A percentile compares a stretch with the other conserved stretches of the same genome.
These are phyloP conservation scores for Drosophila equinoxialis DNA, from an alignment of 1,140 invertebrate species.

Conservation along the genomic window DNA sequence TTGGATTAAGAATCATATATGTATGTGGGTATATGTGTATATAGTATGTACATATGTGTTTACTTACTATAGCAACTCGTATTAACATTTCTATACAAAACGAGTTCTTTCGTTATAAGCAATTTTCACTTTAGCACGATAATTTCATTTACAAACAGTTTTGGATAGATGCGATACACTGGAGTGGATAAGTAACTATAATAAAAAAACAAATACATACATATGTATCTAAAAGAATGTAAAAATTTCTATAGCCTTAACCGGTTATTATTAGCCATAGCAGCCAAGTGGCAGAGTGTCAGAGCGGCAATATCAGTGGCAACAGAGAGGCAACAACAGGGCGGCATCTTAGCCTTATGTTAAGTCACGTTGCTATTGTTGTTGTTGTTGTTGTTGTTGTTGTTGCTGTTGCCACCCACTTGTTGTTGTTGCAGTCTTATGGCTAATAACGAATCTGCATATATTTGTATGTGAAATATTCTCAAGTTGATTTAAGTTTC, in stretches of 20 bases:
- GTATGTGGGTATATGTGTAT: not conserved
- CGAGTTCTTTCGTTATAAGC: slow-evolving; percentile 30
- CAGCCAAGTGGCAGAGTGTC: slow-evolving; percentile 17
- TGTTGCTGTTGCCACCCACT: not conserved
- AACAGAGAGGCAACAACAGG: slow-evolving; percentile 18
- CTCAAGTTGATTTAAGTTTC: slow-evolving; percentile 20
- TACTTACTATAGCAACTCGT: not conserved
- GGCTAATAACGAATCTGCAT: slow-evolving; percentile 6
- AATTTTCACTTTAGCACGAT: slow-evolving; percentile 72
- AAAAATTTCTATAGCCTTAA: slow-evolving; percentile 36
- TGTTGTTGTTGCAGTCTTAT: not conserved
- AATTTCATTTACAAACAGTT: slow-evolving; percentile 71
- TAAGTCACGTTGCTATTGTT: slow-evolving; percentile 41
- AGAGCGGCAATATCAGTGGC: slow-evolving; percentile 10
- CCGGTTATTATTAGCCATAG: slow-evolving; percentile 44
- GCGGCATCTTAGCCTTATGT: slow-evolving; percentile 24
- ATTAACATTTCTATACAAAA: slow-evolving; percentile 22
- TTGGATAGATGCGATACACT: slow-evolving; percentile 7
- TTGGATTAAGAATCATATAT: slow-evolving; percentile 15
- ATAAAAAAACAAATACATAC: not conserved
- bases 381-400: slow-evolving; percentile 23
- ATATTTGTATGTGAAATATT: not conserved
- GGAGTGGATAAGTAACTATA: slow-evolving; percentile 11
- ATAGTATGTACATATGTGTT: not conserved
- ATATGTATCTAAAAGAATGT: slow-evolving; percentile 47